A percentile compares a stretch with the other conserved stretches of the same genome.
Conservation (phyloP, 1,140 invertebrate genomes). For the Heliothis subflexa region DNA sequence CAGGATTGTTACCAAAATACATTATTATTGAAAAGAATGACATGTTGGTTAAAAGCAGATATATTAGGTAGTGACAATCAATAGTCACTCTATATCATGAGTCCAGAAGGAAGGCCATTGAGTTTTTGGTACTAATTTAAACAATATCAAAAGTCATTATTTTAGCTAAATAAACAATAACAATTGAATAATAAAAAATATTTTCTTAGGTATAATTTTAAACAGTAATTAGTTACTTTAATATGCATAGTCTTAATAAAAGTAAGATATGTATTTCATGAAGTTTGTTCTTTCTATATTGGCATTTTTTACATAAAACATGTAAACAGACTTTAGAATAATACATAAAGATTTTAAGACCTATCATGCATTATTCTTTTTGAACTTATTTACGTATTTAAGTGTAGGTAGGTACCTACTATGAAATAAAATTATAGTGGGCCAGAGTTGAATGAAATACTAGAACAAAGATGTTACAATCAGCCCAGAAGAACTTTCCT, state of each 20-base stretch:
- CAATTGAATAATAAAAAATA: slow-evolving; percentile 29
- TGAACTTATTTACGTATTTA: too few species aligned
- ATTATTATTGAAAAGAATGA: neutral
- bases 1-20: slow-evolving; percentile 26
- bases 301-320: too few species aligned
- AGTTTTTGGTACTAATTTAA: neutral
- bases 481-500: slow-evolving; percentile 92
- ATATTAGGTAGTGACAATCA: slow-evolving; percentile 1
- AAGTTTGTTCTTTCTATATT: neutral
- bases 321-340: too few species aligned
- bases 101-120: neutral
- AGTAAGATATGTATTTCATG: slow-evolving; percentile 5
- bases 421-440: neutral
- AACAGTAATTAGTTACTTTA: slow-evolving; percentile 30
- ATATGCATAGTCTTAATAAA: slow-evolving; percentile 4
- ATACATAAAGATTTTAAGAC: too few species aligned
- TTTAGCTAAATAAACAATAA: slow-evolving; percentile 7
- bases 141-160: slow-evolving; percentile 8
- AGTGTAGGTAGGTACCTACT: too few species aligned
- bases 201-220: slow-evolving; percentile 20
- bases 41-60: neutral
- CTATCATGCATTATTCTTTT: too few species aligned
- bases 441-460: neutral
- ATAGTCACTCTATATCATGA: neutral
- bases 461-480: slow-evolving; percentile 47